phyloP scores from a whole-genome alignment of 2,113 vertebrate species.

The Channa maculata region DNA sequence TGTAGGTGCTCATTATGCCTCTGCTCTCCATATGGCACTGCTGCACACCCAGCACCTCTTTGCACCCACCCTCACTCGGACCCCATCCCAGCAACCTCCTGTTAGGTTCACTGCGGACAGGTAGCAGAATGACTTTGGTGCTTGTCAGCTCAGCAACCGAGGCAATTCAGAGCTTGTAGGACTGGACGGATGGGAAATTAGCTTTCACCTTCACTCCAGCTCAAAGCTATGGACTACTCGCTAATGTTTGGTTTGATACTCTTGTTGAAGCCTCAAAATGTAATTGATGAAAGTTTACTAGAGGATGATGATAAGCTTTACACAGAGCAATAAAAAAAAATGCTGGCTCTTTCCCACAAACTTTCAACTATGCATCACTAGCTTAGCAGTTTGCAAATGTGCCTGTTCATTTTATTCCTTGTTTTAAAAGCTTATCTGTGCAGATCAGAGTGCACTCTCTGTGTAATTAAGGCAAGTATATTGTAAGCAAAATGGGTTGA shows the following conservation, averaged over 20 bases:
- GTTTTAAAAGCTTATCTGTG: slow-evolving; percentile 44
- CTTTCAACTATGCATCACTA: background rate
- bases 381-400: slow-evolving; percentile 15
- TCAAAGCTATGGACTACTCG: slow-evolving; percentile 25
- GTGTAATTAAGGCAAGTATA: slow-evolving; percentile 50
- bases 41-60: slow-evolving; percentile 49
- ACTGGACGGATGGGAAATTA: slow-evolving; percentile 52
- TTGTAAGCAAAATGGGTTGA: slow-evolving; percentile 47
- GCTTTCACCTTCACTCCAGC: slow-evolving; percentile 54
- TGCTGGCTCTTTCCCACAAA: background rate
- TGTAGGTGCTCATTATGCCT: slow-evolving; percentile 77
- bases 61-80: slow-evolving; percentile 19
- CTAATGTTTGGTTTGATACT: slow-evolving; percentile 45
- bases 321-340: background rate
- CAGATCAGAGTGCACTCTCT: slow-evolving; percentile 39
- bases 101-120: slow-evolving; percentile 59
- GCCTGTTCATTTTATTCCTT: slow-evolving; percentile 23
- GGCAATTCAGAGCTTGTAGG: slow-evolving; percentile 45
- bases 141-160: slow-evolving; percentile 53
- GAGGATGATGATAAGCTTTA: slow-evolving; percentile 22
- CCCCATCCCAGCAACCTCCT: slow-evolving; percentile 21
- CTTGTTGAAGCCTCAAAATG: slow-evolving; percentile 35
- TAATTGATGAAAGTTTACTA: slow-evolving; percentile 25
- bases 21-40: slow-evolving; percentile 76
- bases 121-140: slow-evolving; percentile 57